Conservation (phyloP, 2,113 vertebrate genomes). For the Typhlomys cinereus region DNA sequence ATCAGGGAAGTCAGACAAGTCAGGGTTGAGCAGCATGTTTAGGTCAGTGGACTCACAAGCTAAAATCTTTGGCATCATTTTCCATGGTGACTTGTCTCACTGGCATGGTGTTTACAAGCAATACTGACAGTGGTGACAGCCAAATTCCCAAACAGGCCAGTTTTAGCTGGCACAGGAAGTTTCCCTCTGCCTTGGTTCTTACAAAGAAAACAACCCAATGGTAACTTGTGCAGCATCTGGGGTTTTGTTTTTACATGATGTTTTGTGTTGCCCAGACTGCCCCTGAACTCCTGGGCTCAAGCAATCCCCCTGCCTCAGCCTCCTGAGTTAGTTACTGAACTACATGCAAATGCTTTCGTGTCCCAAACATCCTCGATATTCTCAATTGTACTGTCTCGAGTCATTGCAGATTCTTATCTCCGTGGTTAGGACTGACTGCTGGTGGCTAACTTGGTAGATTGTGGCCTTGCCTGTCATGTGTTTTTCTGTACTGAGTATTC, state of each 20-base stretch:
- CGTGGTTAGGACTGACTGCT: not conserved
- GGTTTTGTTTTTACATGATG: not conserved
- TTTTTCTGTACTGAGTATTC: not conserved
- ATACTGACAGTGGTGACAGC: not conserved
- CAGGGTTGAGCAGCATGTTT: not conserved
- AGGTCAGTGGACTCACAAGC: not conserved
- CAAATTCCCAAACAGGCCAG: not conserved
- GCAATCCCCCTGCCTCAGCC: not conserved
- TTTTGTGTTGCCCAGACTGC: not conserved
- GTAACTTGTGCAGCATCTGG: not conserved
- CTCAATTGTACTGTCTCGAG: not conserved
- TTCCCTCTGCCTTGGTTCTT: not conserved
- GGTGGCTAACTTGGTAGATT: not conserved
- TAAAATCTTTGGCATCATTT: not conserved
- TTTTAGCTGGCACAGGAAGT: not conserved
- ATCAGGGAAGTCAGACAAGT: not conserved
- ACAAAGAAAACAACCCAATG: not conserved
- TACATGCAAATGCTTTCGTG: too few relatives aligned
- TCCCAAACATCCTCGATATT: not conserved
- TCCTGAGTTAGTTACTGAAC: not conserved
- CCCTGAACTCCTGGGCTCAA: not conserved
- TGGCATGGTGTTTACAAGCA: not conserved
- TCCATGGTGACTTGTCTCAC: not conserved
- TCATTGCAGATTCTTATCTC: not conserved
- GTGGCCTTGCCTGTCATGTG: not conserved